These are phyloP conservation scores for Tyria jacobaeae DNA, from an alignment of 2,888 invertebrate genomes.

Conservation along the genomic window DNA sequence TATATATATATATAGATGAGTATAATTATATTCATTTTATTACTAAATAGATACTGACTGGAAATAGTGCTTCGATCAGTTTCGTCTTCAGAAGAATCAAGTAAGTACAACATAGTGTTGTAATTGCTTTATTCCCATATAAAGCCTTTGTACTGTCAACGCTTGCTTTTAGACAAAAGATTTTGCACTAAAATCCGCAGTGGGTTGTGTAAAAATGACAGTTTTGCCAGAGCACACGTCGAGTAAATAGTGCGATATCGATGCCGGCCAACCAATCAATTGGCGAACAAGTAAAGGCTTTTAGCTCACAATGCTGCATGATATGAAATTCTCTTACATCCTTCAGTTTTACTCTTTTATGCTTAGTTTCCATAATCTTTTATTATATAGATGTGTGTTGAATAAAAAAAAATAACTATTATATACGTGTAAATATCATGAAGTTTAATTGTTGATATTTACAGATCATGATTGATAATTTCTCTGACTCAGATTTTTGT, in stretches of 20 bases:
- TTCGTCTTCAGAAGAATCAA: too few relatives aligned
- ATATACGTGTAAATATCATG: too few relatives aligned
- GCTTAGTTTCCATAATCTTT: not conserved
- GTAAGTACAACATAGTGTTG: not conserved
- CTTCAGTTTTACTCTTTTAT: not conserved
- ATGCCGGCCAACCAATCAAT: slow-evolving; percentile 65
- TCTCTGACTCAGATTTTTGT: too few relatives aligned
- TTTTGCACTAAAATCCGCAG: slow-evolving; percentile 19
- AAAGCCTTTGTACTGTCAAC: not conserved
- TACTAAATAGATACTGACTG: too few relatives aligned
- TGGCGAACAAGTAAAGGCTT: slow-evolving; percentile 73
- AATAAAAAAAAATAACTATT: too few relatives aligned
- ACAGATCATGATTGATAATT: too few relatives aligned
- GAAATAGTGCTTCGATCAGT: too few relatives aligned
- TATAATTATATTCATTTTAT: too few relatives aligned
- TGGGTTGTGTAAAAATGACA: slow-evolving; percentile 28
- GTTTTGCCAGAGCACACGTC: slow-evolving; percentile 32
- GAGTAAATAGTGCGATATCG: slow-evolving; percentile 48
- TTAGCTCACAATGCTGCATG: slow-evolving; percentile 50
- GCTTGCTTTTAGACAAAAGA: not conserved
- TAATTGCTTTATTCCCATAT: not conserved
- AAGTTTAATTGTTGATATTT: too few relatives aligned
- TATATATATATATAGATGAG: too few relatives aligned
- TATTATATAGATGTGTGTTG: too few relatives aligned
- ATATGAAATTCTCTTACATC: slow-evolving; percentile 11